Base-by-base conservation (phyloP, 2,888 invertebrate species). In the Hypomecis atomaria region DNA sequence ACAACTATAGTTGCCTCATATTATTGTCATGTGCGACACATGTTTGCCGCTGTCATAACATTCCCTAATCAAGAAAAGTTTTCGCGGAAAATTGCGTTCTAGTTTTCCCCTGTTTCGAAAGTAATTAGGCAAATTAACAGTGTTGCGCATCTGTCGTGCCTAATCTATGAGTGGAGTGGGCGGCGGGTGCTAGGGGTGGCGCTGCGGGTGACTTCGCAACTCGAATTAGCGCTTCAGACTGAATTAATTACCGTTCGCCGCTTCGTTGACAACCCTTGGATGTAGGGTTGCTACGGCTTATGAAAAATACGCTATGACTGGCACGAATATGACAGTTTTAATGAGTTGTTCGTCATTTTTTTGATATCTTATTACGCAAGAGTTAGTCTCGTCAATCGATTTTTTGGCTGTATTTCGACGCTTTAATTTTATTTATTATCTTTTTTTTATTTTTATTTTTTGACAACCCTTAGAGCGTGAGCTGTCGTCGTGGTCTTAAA, bases 141-240 rank as follows among this genome's bases (percentile, higher is more conserved):
- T 48, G 34, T 57, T 33, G 56, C 64, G 50, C 69, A 67, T 77
- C 78, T 76, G 62, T 66, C 42, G 45, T 60, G 61, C 69, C 66
- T 81, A 73, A 71, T 82, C 79, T 77, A 71, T 72, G 72, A 44
- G 50, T 59, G 48, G 63, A 54, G 47, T 50, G 58, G 65, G 61
- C 33, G 69, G 62, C 53, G 59, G 60, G 62, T 54, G 54, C 42
- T 52, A 58, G 70, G 70, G 70, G 66, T 61, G 68, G 64, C 59
- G 63, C 49, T n/a, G 36, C 71, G 71, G 74, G 74, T 78, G 82
- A 84, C 84, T 84, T 81, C 79, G 75, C 81, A 78, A 76, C 82
- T 82, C 82, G 79, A 88, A 89, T 89, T 87, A 89, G 88, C 87
- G 83, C 86, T 85, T 81, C 84, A 87, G 89, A 88, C 87, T 78